Evolutionary conservation across 2,888 invertebrate species (phyloP), one percentile per base, ranked within the genome.

Genomic region (Pyrgus malvae): DNA sequence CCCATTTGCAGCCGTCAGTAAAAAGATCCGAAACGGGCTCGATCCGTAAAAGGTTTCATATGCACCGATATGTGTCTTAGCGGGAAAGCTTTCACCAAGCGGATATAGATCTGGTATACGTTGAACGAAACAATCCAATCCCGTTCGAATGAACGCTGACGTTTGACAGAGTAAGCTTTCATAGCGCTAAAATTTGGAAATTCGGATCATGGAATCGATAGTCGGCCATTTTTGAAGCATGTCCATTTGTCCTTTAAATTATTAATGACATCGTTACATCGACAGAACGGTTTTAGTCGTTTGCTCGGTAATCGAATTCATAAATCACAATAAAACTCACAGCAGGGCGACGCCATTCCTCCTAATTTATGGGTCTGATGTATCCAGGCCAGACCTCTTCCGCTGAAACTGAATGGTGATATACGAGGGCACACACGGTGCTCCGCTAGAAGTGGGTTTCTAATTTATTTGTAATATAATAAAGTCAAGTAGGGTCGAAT

Each of bases 291-390:
- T 77, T 72, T 78, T 70, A 77, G 78, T 75, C 76, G 74, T 79
- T 80, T 72, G 67, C 66, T 71, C 74, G 72, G 78, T 83, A 83
- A 83, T 84, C 76, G 74, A 77, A 76, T 65, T 66, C 70, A 80
- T 83, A 76, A 80, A 82, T 86, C 77, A 83, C 77, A 80, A 79
- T 79, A 76, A 78, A 78, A 78, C 76, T 74, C 77, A 74, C 77
- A 77, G 72, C 75, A 72, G 72, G 72, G 70, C 68, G 69, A 69
- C 70, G 74, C 72, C 68, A 76, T 76, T 71, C 67, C 65, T 65
- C 62, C 63, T 72, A 77, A 80, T 84, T 82, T 82, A 81, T 74
- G 70, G 62, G 64, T 64, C 57, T 55, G 62, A 68, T 65, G 63
- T 68, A 67, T 63, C 58, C 56, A 55, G 58, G 54, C 33, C 55